A percentile compares a stretch with the other conserved stretches of the same genome.
These are phyloP conservation scores for Conopomorpha cramerella DNA, from an alignment of 1,140 invertebrate genomes.

Conservation along the genomic window DNA sequence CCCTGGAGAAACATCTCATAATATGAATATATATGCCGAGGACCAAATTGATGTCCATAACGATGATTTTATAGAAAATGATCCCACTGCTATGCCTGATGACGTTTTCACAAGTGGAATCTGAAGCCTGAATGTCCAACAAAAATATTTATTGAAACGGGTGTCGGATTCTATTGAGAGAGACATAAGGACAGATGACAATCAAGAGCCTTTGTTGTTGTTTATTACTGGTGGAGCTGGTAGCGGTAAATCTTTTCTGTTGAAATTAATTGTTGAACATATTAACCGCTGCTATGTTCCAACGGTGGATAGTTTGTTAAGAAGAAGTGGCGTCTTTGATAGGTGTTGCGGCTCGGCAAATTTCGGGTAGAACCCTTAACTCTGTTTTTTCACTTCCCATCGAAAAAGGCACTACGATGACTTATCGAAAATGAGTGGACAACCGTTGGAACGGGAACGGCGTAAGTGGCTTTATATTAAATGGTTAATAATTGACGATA, in stretches of 20 bases:
- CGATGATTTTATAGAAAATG: background rate
- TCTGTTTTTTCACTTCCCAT: constrained; percentile 1
- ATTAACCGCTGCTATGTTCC: constrained; percentile 1
- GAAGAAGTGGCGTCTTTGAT: constrained; percentile 1
- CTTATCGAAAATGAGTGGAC: constrained; percentile 1
- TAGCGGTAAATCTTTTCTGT: constrained; percentile 1
- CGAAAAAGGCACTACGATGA: constrained; percentile 1
- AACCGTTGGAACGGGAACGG: background rate
- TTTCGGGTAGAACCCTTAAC: constrained; percentile 1
- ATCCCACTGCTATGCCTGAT: constrained; percentile 5
- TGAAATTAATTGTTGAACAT: constrained; percentile 4
- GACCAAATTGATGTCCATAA: background rate
- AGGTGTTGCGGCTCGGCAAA: constrained; percentile 3
- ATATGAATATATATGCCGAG: constrained; percentile 1
- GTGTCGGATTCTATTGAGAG: constrained; percentile 1
- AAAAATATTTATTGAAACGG: constrained; percentile 4
- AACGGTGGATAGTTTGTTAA: background rate
- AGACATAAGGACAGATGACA: background rate
- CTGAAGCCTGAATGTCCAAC: constrained; percentile 6
- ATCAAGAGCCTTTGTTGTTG: constrained; percentile 1
- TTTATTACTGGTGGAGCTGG: constrained; percentile 4
- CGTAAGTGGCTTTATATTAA: constrained; percentile 3
- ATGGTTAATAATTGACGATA: constrained; percentile 5
- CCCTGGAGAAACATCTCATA: constrained; percentile 1
- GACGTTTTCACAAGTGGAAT: constrained; percentile 8